Evolutionary conservation across 1,140 invertebrate genomes (phyloP).

Genomic region (Semibalanus balanoides): DNA sequence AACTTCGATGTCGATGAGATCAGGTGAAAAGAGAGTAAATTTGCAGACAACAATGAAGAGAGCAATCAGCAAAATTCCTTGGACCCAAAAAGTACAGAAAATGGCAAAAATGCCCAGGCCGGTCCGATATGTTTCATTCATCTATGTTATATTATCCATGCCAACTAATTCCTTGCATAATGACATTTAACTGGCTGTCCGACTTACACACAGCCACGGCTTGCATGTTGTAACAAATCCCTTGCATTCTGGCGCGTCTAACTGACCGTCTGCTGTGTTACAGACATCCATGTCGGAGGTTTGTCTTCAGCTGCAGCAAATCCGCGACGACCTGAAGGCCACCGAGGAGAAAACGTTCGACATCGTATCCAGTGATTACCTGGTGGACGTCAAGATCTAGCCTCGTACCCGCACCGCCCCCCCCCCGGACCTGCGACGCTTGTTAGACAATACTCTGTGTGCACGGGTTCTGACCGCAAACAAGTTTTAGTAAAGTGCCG

Average conservation of each 20-base stretch:
- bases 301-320: background rate
- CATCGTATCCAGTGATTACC: background rate
- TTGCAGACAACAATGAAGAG: no score
- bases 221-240: background rate
- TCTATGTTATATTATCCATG: background rate
- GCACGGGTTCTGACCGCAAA: background rate
- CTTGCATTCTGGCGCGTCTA: no score
- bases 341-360: background rate
- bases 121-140: no score
- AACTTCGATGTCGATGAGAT: no score
- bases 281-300: background rate
- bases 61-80: no score
- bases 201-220: background rate
- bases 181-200: background rate
- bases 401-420: no score
- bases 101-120: no score
- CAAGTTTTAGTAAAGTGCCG: background rate
- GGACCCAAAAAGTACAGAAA: no score
- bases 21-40: no score
- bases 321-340: background rate
- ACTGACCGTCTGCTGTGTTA: background rate
- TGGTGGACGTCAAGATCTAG: background rate
- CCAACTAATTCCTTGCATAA: background rate
- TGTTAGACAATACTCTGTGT: background rate
- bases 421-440: background rate